Evolutionary conservation across 2,888 invertebrate genomes (phyloP).

Genomic region (Epinotia bilunana): DNA sequence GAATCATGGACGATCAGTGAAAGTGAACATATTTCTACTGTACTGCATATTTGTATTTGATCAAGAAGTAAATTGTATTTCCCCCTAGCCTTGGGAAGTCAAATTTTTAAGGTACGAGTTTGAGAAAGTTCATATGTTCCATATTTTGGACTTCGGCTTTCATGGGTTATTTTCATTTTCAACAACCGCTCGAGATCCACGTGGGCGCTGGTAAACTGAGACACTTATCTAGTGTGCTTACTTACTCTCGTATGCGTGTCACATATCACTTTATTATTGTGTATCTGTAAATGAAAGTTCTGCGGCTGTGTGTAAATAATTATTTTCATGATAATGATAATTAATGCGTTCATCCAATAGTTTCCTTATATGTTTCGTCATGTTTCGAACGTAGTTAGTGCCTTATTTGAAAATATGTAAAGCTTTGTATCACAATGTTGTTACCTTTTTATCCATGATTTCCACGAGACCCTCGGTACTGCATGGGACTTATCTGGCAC

Average conservation of each 20-base stretch:
- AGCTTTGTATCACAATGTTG: slow-evolving; percentile 38
- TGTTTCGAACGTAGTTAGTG: slow-evolving; percentile 61
- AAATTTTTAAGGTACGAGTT: neutral
- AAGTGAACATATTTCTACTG: neutral
- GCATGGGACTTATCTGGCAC: slow-evolving; percentile 49
- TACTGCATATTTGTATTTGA: neutral
- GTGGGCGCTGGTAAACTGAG: slow-evolving; percentile 38
- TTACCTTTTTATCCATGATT: slow-evolving; percentile 25
- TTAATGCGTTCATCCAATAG: slow-evolving; percentile 36
- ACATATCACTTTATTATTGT: slow-evolving; percentile 67
- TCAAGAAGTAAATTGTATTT: slow-evolving; percentile 15
- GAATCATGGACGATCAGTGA: neutral
- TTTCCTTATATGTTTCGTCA: slow-evolving; percentile 35
- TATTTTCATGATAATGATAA: slow-evolving; percentile 39
- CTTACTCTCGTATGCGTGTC: slow-evolving; percentile 55
- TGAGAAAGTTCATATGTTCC: slow-evolving; percentile 7
- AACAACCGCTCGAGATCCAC: neutral
- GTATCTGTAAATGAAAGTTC: slow-evolving; percentile 59
- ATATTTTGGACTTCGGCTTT: neutral
- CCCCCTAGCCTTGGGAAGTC: neutral
- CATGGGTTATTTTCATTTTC: neutral
- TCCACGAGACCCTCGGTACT: neutral
- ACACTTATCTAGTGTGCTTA: slow-evolving; percentile 64
- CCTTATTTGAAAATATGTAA: slow-evolving; percentile 62
- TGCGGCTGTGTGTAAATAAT: slow-evolving; percentile 45